phyloP scores from a whole-genome alignment of 1,140 invertebrate species.

The Eumeta japonica region DNA sequence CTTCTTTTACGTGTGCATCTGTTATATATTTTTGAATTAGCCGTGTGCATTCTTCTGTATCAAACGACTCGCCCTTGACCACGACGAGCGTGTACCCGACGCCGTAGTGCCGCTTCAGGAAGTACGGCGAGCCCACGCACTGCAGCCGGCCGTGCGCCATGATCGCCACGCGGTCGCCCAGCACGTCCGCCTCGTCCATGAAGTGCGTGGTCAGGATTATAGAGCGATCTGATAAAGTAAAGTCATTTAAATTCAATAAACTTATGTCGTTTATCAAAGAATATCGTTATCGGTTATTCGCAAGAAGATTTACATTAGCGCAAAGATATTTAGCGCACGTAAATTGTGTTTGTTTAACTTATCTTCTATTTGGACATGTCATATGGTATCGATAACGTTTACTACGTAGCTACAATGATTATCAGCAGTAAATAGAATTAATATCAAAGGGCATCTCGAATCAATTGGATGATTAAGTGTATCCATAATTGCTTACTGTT shows the following conservation, averaged over 20 bases:
- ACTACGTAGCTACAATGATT: no score
- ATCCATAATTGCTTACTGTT: no score
- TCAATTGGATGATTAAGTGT: no score
- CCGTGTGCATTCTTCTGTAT: conserved; percentile 22
- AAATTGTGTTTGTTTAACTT: no score
- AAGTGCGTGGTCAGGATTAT: conserved; percentile 95
- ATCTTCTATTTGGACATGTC: no score
- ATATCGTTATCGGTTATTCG: no score
- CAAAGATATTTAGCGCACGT: no score
- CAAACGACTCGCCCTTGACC: conserved; percentile 36
- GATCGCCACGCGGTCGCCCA: conserved; percentile 91
- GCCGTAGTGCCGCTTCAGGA: conserved; percentile 69
- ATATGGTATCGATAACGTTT: no score
- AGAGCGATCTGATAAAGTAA: conserved; percentile 59
- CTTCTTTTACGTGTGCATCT: conserved; percentile 25
- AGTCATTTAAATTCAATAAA: conserved; percentile 1
- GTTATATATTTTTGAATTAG: conserved; percentile 36
- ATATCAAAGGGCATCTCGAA: no score
- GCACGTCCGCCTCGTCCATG: conserved; percentile 96
- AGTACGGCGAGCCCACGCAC: conserved; percentile 63
- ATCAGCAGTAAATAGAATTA: no score
- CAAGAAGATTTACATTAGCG: no score
- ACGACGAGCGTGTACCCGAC: conserved; percentile 72
- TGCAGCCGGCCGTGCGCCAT: conserved; percentile 79
- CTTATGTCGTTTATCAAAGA: no score